Evolutionary conservation across 2,888 invertebrate species (phyloP), one percentile per base, ranked within the genome.

Genomic region (Ochropacha duplaris): DNA sequence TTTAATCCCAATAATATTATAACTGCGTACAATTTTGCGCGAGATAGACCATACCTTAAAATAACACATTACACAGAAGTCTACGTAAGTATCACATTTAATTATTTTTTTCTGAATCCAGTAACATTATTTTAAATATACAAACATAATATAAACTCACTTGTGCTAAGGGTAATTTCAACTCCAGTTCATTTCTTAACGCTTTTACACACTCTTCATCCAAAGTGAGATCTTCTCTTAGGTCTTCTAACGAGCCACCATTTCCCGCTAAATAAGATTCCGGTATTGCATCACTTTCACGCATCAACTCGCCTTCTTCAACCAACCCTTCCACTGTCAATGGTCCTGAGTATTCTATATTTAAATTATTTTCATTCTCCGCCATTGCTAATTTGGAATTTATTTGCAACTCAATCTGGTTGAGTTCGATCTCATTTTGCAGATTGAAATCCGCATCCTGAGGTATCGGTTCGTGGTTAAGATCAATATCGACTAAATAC

Each of bases 181-280:
- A 93, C 68, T 95, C 92, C 50, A 96, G 81, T 79, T 96, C 96
- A 71, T 95, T 95, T 60, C 96, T 87, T 60, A 96, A 92, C 0
- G 96, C 96, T 44, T 94, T 93, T 71, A 96, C 95, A 67, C 95
- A 95, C 74, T 95, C 96, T 72, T 95, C 96, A 72, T 96, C 95
- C 60, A 96, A 86, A 19, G 93, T 93, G 58, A 94, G 93, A 0
- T 94, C 92, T 22, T 94, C 94, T 62, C 94, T 94, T 50, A 90
- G 78, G 62, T 93, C 91, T 36, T 94, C 93, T 4, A 88, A 80
- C 4, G 89, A 87, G 49, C 93, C 91, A 0, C 93, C 92, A 61
- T 94, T 94, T 60, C 94, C 91, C 0, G 91, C 91, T 57, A 92
- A 68, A 64, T 76, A 84, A 0, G 82, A 78, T 58, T 92, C 90